Evolutionary conservation across 2,113 vertebrate genomes (phyloP).

Genomic region (Equus przewalskii): DNA sequence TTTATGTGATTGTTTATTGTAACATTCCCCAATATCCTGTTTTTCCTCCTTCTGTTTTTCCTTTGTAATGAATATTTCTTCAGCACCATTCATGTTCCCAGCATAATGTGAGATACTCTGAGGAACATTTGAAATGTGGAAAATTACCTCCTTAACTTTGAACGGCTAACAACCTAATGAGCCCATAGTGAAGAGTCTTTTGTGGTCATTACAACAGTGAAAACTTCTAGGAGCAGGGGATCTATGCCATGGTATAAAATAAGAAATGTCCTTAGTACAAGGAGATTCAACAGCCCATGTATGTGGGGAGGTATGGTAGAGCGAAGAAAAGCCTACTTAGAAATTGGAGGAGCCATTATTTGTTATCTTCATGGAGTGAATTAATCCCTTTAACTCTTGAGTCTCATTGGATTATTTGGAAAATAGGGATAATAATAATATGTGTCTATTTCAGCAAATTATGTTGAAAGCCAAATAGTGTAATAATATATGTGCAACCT

Average conservation of each 20-base stretch:
- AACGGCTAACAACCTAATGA: not conserved
- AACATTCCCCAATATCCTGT: not conserved
- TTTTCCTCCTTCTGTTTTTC: not conserved
- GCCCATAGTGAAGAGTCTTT: not conserved
- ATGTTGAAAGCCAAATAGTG: not conserved
- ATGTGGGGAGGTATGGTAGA: not conserved
- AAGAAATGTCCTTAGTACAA: not conserved
- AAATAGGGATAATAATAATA: not conserved
- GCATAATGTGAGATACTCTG: not conserved
- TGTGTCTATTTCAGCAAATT: not conserved
- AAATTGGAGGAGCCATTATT: not conserved
- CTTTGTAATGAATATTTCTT: constrained; percentile 19
- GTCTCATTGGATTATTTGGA: not conserved
- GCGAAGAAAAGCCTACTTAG: not conserved
- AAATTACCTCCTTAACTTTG: not conserved
- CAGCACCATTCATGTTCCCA: not conserved
- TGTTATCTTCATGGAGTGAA: not conserved
- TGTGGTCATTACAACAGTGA: not conserved
- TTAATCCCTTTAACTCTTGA: not conserved
- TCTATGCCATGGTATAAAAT: not conserved
- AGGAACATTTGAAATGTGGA: not conserved
- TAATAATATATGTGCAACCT: not conserved
- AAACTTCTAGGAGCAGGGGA: not conserved
- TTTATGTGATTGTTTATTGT: not conserved
- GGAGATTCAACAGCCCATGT: not conserved